Conservation (phyloP, 2,113 vertebrate genomes). For the Mohoua ochrocephala region DNA sequence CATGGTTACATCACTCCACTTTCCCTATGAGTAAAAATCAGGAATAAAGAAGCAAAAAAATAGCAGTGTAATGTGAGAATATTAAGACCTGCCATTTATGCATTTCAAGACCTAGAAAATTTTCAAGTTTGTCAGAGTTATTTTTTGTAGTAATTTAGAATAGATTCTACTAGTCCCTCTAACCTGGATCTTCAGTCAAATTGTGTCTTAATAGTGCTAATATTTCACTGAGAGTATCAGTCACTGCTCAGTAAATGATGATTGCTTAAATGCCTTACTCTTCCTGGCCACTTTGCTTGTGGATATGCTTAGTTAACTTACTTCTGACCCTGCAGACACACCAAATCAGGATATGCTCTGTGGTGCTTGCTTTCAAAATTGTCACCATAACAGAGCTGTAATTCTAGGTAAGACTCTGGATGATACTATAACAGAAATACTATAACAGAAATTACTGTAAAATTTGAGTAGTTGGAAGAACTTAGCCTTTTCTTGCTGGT, state of each 20-base stretch:
- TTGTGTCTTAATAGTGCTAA: neutral
- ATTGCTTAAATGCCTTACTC: neutral
- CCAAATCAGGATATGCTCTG: neutral
- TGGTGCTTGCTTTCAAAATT: neutral
- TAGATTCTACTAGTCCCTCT: neutral
- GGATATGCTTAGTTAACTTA: neutral
- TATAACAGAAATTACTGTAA: neutral
- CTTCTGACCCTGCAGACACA: neutral
- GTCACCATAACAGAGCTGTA: neutral
- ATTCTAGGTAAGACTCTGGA: neutral
- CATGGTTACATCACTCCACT: neutral
- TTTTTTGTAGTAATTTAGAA: neutral
- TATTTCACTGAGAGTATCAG: neutral
- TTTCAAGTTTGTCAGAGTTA: neutral
- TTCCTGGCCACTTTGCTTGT: neutral
- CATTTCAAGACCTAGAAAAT: neutral
- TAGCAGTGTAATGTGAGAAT: neutral
- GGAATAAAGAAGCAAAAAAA: neutral
- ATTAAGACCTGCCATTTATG: neutral
- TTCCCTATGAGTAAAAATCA: neutral
- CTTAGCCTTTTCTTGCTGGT: neutral
- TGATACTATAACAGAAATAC: neutral
- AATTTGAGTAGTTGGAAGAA: neutral
- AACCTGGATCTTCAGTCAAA: neutral
- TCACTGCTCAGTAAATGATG: neutral